A percentile compares a stretch with the other conserved stretches of the same genome.
Conservation (phyloP, 2,797 vertebrate species). For the Aulostomus chinensis region DNA sequence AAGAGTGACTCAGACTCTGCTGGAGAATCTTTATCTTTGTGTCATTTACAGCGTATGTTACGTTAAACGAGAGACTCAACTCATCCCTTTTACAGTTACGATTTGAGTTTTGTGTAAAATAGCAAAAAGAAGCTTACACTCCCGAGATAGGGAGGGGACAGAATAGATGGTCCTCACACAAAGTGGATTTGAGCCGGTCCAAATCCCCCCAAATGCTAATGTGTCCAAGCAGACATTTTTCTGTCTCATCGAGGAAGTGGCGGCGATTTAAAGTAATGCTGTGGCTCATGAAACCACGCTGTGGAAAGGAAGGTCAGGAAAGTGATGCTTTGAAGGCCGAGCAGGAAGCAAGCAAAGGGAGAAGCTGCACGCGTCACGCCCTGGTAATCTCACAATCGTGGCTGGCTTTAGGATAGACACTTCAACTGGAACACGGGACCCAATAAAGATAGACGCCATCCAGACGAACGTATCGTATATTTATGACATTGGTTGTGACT, state of each 20-base stretch:
- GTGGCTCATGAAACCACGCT: constrained; percentile 7
- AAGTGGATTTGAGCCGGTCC: constrained; percentile 42
- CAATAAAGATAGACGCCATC: no score
- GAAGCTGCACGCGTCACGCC: no score
- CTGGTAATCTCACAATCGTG: no score
- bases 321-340: no score
- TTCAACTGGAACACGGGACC: no score
- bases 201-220: constrained; percentile 28
- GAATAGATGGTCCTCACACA: constrained; percentile 36
- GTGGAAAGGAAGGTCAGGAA: constrained; percentile 17
- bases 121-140: constrained; percentile 41
- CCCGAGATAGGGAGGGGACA: constrained; percentile 30
- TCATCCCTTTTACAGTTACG: constrained; percentile 34
- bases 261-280: constrained; percentile 24
- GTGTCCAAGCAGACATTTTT: constrained; percentile 32
- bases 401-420: no score
- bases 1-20: constrained; percentile 37
- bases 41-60: constrained; percentile 16
- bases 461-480: no score
- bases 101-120: constrained; percentile 26
- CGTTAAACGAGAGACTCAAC: constrained; percentile 27
- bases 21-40: constrained; percentile 6
- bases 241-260: constrained; percentile 19
- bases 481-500: no score
- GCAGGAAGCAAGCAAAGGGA: no score